phyloP scores from a whole-genome alignment of 1,140 invertebrate genomes.

The Triops cancriformis region DNA sequence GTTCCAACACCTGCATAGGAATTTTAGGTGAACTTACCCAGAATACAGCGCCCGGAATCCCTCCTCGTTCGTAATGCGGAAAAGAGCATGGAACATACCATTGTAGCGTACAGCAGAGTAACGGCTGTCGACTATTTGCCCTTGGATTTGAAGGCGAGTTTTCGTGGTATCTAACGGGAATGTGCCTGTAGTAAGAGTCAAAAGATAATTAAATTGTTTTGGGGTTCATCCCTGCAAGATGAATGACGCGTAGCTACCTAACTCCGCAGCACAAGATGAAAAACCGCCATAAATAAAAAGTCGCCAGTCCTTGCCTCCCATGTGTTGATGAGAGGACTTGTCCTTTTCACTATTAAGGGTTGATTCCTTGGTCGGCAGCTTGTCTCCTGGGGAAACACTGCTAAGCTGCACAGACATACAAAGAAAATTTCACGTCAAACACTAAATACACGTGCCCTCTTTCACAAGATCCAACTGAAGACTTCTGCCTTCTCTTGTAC shows the following conservation, averaged over 20 bases:
- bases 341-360: not conserved
- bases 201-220: not conserved
- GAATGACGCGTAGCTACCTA: constrained; percentile 55
- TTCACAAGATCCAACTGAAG: too few relatives aligned
- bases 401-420: not conserved
- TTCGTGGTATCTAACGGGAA: constrained; percentile 96
- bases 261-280: constrained; percentile 85
- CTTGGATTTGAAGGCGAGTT: constrained; percentile 89
- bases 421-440: too few relatives aligned
- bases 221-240: not conserved
- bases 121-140: constrained; percentile 70
- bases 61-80: constrained; percentile 72
- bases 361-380: not conserved
- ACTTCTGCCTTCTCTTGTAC: too few relatives aligned
- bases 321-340: constrained; percentile 21
- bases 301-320: constrained; percentile 53
- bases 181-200: constrained; percentile 64
- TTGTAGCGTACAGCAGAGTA: constrained; percentile 69
- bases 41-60: constrained; percentile 69
- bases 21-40: constrained; percentile 51
- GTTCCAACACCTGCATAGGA: not conserved
- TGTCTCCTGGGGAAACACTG: not conserved
- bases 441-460: too few relatives aligned
- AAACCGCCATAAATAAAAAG: constrained; percentile 89
- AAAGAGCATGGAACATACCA: constrained; percentile 71